Evolutionary conservation across 2,113 vertebrate species (phyloP), one percentile per base, ranked within the genome.

Genomic region (Sphaerodactylus townsendi): DNA sequence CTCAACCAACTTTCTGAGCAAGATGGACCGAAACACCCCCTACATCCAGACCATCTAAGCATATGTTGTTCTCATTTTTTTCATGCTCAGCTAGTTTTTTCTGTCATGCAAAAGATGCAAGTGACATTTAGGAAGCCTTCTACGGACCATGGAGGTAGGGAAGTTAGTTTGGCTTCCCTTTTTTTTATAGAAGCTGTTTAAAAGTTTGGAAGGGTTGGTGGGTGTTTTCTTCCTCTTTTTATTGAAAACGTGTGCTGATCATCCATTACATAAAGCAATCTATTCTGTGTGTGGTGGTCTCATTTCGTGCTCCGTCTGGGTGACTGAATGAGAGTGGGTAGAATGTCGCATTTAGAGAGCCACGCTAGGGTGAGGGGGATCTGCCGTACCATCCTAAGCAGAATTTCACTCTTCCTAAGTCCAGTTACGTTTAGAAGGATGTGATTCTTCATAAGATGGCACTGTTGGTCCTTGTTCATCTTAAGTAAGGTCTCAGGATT

Each of bases 211-310:
- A 25, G 50, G 28, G 33, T 79, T 39, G 74, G 17, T 37, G 35
- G 59, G 21, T 4, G 5, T 66, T 50, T 56, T 25, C 56, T n/a
- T 1, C 14, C 50, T 48, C n/a, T 48, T 73, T 69, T 66, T n/a
- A 10, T 39, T 71, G 30, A 64, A 71, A 79, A 37, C 8, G 1
- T 2, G 0, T 1, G 30, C 81, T 6, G 78, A 73, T 79, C 77
- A 65, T 87, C 81, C 82, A 62, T 5, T 0, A 21, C 79, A 77
- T 74, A 83, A 91, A 90, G 1, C 68, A 79, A 46, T 25, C 77
- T 14, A 1, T 81, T 73, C 64, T 72, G 39, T 46, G 53, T 62
- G 50, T 21, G 25, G 62, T 41, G 62, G 78, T 75, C 64, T 28
- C 33, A 5, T 1, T 5, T 56, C 59, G 48, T 1, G 33, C 28